Percentiles rank a stretch among this genome's conserved stretches.
These are phyloP conservation scores for Brachionus rubens DNA, from an alignment of 1,140 invertebrate genomes.

Conservation along the genomic window DNA sequence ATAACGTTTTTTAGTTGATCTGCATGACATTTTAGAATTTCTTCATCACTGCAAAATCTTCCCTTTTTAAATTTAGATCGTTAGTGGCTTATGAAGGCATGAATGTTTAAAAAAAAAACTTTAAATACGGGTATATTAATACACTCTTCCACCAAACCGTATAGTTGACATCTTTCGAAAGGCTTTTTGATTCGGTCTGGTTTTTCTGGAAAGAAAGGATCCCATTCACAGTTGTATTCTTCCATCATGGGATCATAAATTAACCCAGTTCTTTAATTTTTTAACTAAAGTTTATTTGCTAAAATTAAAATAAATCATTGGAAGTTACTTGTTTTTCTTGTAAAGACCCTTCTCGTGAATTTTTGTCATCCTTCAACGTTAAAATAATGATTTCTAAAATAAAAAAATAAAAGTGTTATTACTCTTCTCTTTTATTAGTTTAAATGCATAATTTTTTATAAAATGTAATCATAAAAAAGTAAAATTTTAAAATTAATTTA, in stretches of 20 bases:
- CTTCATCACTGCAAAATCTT: constrained; percentile 68
- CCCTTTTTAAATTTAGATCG: constrained; percentile 55
- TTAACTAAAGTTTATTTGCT: too few species aligned
- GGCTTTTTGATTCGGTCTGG: constrained; percentile 71
- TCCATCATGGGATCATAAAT: constrained; percentile 73
- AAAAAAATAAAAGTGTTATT: too few species aligned
- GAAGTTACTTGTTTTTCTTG: too few species aligned
- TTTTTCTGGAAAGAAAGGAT: constrained; percentile 74
- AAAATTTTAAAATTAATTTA: too few species aligned
- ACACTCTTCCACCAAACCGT: constrained; percentile 71
- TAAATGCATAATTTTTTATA: too few species aligned
- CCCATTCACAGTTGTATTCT: constrained; percentile 79
- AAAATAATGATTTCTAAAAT: too few species aligned
- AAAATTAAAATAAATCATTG: too few species aligned
- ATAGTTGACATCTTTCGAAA: constrained; percentile 71
- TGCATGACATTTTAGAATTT: constrained; percentile 66
- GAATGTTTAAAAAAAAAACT: too few species aligned
- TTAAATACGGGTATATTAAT: constrained; percentile 57
- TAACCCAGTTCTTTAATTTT: constrained; percentile 74
- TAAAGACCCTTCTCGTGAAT: too few species aligned
- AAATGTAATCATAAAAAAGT: too few species aligned
- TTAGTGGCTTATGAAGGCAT: neutral
- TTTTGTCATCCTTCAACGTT: too few species aligned
- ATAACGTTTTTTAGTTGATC: constrained; percentile 67
- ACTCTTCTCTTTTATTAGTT: too few species aligned